phyloP scores from a whole-genome alignment of 2,113 vertebrate genomes.

The Macquaria ambigua region DNA sequence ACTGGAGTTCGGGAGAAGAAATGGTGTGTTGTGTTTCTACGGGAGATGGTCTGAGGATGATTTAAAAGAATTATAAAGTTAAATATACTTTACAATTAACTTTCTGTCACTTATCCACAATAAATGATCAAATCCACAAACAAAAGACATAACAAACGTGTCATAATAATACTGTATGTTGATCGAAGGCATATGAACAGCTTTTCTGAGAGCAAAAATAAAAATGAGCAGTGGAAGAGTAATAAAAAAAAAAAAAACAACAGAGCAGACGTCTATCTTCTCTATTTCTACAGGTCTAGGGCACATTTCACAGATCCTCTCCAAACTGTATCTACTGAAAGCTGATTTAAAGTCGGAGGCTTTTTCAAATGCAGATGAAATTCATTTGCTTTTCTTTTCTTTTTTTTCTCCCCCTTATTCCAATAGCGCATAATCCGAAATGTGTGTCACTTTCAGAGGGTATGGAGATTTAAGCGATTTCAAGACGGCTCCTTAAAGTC shows the following conservation, averaged over 20 bases:
- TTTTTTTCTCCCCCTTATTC: constrained; percentile 12
- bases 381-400: constrained; percentile 54
- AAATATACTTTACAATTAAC: background rate
- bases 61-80: background rate
- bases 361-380: constrained; percentile 75
- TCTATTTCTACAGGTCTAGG: constrained; percentile 11
- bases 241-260: background rate
- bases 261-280: background rate
- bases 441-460: constrained; percentile 70
- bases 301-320: constrained; percentile 47
- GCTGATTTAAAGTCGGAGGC: constrained; percentile 58
- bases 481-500: constrained; percentile 65
- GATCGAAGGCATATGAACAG: background rate
- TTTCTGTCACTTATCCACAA: background rate
- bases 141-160: background rate
- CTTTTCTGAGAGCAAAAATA: background rate
- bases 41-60: background rate
- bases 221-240: background rate
- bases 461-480: constrained; percentile 72
- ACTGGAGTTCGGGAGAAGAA: background rate
- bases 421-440: constrained; percentile 64
- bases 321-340: constrained; percentile 51
- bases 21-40: background rate
- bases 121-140: background rate
- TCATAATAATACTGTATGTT: background rate